These are phyloP conservation scores for Pterocles burchelli DNA, from an alignment of 2,113 vertebrate genomes.

Conservation along the genomic window DNA sequence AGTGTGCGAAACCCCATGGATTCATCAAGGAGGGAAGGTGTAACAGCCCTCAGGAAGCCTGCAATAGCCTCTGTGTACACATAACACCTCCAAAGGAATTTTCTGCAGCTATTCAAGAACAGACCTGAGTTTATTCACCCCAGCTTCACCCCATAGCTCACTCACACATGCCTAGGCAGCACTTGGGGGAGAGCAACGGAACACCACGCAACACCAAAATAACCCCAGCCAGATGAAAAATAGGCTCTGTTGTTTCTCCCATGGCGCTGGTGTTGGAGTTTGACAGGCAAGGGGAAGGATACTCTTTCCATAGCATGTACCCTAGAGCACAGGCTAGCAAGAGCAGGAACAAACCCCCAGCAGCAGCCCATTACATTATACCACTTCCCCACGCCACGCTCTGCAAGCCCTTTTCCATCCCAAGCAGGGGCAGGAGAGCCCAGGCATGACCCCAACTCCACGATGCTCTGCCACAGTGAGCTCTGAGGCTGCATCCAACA, in stretches of 20 bases:
- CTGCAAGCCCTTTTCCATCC: not conserved
- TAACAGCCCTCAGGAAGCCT: constrained; percentile 52
- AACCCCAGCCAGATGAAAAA: not conserved
- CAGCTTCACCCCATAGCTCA: constrained; percentile 21
- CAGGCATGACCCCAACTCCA: not conserved
- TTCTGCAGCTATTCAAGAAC: constrained; percentile 43
- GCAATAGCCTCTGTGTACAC: constrained; percentile 48
- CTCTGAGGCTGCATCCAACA: too few species aligned
- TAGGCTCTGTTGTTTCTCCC: not conserved
- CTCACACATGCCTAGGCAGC: not conserved
- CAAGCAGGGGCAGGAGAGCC: not conserved
- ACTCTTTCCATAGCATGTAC: not conserved
- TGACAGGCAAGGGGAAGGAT: not conserved
- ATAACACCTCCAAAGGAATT: constrained; percentile 62
- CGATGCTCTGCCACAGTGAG: fast-evolving
- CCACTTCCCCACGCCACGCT: not conserved
- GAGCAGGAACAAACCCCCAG: not conserved
- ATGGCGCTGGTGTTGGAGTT: not conserved
- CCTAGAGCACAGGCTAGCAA: not conserved
- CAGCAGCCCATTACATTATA: not conserved
- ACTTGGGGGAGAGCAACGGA: fast-evolving
- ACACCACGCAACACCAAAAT: not conserved
- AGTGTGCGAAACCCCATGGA: not conserved
- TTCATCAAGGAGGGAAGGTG: constrained; percentile 58
- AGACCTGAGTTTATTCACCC: constrained; percentile 19